Evolutionary conservation across 2,888 invertebrate species (phyloP).

Genomic region (Tanypteryx hageni): DNA sequence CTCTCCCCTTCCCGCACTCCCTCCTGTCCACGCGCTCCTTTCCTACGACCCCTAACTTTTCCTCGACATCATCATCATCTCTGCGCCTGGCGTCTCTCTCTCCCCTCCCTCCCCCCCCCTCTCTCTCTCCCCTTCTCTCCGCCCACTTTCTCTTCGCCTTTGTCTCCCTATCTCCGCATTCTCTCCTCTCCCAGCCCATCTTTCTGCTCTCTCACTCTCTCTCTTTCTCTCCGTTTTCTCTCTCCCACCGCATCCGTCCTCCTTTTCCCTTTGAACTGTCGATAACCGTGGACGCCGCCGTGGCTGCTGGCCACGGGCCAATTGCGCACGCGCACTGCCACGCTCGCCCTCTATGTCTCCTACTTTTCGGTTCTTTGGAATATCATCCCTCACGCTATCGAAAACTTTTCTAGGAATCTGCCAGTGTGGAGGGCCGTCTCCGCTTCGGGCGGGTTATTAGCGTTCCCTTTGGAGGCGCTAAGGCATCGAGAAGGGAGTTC

Average conservation of each 20-base stretch:
- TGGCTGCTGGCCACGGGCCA: slow-evolving; percentile 13
- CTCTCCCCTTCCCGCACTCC: background rate
- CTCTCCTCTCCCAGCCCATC: background rate
- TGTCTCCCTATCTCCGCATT: background rate
- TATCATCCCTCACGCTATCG: background rate
- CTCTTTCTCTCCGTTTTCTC: background rate
- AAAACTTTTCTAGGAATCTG: background rate
- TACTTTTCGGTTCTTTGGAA: background rate
- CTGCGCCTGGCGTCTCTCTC: background rate
- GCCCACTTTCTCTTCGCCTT: background rate
- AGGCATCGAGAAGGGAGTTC: background rate
- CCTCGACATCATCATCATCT: background rate
- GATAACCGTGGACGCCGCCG: background rate
- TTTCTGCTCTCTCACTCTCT: background rate
- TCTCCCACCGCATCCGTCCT: background rate
- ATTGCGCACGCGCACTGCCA: background rate
- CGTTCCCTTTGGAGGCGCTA: background rate
- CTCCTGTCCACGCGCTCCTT: background rate
- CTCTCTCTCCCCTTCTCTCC: background rate
- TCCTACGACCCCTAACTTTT: background rate
- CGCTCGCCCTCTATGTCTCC: background rate
- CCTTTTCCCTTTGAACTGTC: background rate
- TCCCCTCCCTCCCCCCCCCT: background rate
- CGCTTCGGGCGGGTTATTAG: background rate
- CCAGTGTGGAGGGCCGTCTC: background rate